Conservation (phyloP, 1,140 invertebrate species). For the Chrysomallon squamiferum region DNA sequence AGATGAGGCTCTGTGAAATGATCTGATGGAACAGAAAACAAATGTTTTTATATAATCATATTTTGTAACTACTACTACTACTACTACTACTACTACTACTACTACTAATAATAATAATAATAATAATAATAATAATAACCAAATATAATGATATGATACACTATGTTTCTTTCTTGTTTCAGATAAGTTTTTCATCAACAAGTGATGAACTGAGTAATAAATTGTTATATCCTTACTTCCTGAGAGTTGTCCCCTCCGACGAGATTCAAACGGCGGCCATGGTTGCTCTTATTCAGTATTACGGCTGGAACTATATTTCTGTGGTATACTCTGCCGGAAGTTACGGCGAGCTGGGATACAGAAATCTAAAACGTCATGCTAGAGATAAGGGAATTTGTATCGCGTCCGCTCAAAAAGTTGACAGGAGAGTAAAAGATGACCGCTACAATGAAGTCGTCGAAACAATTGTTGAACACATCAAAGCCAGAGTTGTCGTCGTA, state of each 20-base stretch:
- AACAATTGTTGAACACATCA: constrained; percentile 1
- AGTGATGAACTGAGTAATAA: constrained; percentile 29
- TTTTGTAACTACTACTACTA: no score
- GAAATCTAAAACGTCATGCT: constrained; percentile 73
- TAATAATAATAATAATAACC: no score
- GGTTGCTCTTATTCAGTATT: constrained; percentile 70
- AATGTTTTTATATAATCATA: no score
- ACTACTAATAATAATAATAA: no score
- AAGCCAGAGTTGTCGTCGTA: constrained; percentile 69
- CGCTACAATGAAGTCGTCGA: constrained; percentile 12
- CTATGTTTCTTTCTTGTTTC: no score
- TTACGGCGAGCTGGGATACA: constrained; percentile 73
- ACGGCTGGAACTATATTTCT: constrained; percentile 76
- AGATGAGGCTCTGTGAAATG: no score
- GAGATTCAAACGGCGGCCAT: constrained; percentile 75
- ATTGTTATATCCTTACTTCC: constrained; percentile 28
- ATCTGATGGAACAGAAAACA: no score
- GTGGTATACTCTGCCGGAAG: constrained; percentile 74
- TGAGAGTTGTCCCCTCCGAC: constrained; percentile 34
- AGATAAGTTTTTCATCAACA: constrained; percentile 22
- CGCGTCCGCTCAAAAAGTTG: constrained; percentile 56
- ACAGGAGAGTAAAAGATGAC: neutral
- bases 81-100: no score
- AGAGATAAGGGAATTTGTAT: constrained; percentile 76
- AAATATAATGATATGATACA: no score